Percentiles rank a stretch among this genome's conserved stretches.
Conservation (phyloP, 2,113 vertebrate species). For the Diglossa brunneiventris region DNA sequence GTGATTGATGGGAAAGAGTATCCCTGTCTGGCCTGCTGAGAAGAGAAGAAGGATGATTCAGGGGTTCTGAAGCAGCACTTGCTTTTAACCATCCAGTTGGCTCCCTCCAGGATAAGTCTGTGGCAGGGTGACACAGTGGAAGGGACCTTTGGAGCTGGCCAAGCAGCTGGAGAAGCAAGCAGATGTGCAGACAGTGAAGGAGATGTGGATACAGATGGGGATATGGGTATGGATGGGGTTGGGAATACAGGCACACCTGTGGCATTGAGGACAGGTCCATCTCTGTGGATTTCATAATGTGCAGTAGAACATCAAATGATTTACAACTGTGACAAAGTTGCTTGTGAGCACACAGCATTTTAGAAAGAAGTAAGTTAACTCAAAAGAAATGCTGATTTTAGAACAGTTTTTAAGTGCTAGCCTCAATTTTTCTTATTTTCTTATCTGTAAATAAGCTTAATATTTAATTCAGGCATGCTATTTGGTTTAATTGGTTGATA, state of each 20-base stretch:
- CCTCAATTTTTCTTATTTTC: neutral
- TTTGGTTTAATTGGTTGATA: constrained; percentile 26
- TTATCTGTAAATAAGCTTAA: constrained; percentile 33
- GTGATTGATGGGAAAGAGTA: neutral
- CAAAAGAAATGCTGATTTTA: neutral
- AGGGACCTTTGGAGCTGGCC: neutral
- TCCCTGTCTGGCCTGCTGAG: neutral
- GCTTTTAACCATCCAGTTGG: neutral
- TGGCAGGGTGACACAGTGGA: neutral
- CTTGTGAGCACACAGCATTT: neutral
- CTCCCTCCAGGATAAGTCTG: neutral
- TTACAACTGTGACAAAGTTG: neutral
- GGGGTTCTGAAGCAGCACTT: neutral
- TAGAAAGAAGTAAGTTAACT: neutral
- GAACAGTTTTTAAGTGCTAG: neutral
- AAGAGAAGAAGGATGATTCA: neutral
- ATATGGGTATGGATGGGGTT: neutral
- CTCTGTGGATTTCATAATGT: neutral
- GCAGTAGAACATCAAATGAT: neutral
- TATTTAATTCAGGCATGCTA: constrained; percentile 16
- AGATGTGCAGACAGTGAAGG: neutral
- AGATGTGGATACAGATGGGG: neutral
- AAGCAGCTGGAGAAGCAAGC: accelerated
- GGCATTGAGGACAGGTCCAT: accelerated
- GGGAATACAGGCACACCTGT: neutral